Evolutionary conservation across 64 coral and sea anemone species (phyloP).

Genomic region (Stylophora pistillata): DNA sequence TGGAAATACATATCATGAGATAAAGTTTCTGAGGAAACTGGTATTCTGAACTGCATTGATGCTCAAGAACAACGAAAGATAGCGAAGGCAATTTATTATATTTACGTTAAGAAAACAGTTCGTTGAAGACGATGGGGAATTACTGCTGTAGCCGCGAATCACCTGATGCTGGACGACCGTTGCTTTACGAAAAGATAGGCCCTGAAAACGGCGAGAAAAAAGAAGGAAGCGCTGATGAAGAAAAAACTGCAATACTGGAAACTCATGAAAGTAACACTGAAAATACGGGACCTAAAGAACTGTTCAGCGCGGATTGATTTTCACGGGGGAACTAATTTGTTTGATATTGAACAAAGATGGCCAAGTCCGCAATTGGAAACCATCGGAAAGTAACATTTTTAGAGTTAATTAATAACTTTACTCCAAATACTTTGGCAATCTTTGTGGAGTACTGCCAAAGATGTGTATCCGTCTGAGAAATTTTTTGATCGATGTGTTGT

Average conservation of each 20-base stretch:
- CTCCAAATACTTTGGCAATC: no score
- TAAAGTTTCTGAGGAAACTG: neutral
- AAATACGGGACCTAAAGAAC: neutral
- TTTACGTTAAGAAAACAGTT: neutral
- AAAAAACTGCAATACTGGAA: neutral
- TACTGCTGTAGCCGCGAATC: neutral
- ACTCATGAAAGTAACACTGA: neutral
- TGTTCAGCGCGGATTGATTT: neutral
- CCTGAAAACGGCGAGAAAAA: conserved; percentile 3
- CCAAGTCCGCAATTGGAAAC: neutral
- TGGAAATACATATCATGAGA: neutral
- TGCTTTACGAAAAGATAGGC: conserved; percentile 17
- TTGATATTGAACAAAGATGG: neutral
- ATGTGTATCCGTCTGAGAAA: no score
- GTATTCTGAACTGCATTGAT: neutral
- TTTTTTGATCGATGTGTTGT: no score
- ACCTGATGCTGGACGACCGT: neutral
- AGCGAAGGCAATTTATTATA: neutral
- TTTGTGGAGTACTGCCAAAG: no score
- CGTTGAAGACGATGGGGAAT: neutral
- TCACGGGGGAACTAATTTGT: no score
- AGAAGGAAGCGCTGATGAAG: neutral
- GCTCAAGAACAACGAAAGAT: neutral
- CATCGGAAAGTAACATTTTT: neutral
- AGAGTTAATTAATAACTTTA: no score